phyloP scores from a whole-genome alignment of 2,888 invertebrate genomes.

The Sarcophaga caerulescens region DNA sequence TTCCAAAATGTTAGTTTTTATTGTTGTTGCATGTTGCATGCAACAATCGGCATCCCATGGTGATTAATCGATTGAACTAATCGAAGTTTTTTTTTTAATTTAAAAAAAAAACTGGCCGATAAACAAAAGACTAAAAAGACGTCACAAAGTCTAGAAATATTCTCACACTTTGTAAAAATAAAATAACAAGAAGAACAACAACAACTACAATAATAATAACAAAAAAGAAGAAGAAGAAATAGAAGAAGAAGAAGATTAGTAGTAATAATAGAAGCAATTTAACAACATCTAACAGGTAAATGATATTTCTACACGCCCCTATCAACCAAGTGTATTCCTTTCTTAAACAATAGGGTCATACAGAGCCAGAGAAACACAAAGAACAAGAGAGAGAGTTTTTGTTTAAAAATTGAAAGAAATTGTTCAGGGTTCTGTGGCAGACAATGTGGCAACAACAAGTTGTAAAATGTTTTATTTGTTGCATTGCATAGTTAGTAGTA shows the following conservation, averaged over 20 bases:
- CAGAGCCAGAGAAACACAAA: constrained; percentile 27
- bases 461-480: constrained; percentile 57
- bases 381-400: constrained; percentile 13
- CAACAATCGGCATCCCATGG: constrained; percentile 48
- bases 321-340: constrained; percentile 77
- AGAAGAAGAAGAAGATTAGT: too few relatives aligned
- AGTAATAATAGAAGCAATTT: too few relatives aligned
- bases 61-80: constrained; percentile 66
- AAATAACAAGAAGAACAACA: constrained; percentile 23
- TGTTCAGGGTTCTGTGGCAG: constrained; percentile 2
- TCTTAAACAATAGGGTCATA: constrained; percentile 70
- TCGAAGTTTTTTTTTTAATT: constrained; percentile 38
- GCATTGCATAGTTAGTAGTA: constrained; percentile 28
- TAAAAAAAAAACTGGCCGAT: constrained; percentile 24
- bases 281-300: constrained; percentile 73
- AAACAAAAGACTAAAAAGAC: constrained; percentile 43
- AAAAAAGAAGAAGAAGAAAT: not conserved
- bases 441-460: constrained; percentile 64
- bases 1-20: constrained; percentile 5
- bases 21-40: constrained; percentile 19
- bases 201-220: constrained; percentile 22
- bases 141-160: constrained; percentile 75
- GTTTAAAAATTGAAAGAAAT: not conserved
- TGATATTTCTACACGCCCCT: constrained; percentile 80
- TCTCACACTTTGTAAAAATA: constrained; percentile 71